Evolutionary conservation across 2,113 vertebrate species (phyloP).

Genomic region (Eublepharis macularius): DNA sequence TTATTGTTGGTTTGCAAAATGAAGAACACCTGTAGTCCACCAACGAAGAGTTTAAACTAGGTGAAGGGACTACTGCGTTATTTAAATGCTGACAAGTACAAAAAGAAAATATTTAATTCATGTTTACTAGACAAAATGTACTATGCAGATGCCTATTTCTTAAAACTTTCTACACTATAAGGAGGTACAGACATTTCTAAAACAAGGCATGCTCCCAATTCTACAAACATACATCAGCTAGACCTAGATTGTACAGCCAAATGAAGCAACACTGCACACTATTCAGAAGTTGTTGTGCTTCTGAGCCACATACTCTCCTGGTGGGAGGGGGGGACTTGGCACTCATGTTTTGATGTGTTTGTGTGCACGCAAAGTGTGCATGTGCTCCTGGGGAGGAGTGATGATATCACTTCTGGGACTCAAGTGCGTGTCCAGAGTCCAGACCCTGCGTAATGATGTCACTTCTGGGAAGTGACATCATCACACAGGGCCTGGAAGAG

Average conservation of each 20-base stretch:
- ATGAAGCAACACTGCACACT: background rate
- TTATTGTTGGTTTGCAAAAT: conserved; percentile 54
- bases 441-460: too few relatives aligned
- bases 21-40: conserved; percentile 48
- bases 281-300: background rate
- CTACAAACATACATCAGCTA: background rate
- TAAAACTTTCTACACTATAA: conserved; percentile 6
- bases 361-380: too few relatives aligned
- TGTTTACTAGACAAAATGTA: background rate
- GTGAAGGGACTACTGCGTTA: conserved; percentile 32
- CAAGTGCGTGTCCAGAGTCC: too few relatives aligned
- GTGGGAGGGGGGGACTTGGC: too few relatives aligned
- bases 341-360: too few relatives aligned
- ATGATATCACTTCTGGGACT: too few relatives aligned
- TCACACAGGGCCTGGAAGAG: too few relatives aligned
- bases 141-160: conserved; percentile 2
- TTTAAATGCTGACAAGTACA: conserved; percentile 18
- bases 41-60: conserved; percentile 27
- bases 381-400: too few relatives aligned
- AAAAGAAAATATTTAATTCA: conserved; percentile 26
- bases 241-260: background rate
- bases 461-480: too few relatives aligned
- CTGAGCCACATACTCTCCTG: too few relatives aligned
- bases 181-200: background rate
- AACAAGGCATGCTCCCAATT: too few relatives aligned